phyloP scores from a whole-genome alignment of 2,113 vertebrate species.

The Sporophila hypoxantha region DNA sequence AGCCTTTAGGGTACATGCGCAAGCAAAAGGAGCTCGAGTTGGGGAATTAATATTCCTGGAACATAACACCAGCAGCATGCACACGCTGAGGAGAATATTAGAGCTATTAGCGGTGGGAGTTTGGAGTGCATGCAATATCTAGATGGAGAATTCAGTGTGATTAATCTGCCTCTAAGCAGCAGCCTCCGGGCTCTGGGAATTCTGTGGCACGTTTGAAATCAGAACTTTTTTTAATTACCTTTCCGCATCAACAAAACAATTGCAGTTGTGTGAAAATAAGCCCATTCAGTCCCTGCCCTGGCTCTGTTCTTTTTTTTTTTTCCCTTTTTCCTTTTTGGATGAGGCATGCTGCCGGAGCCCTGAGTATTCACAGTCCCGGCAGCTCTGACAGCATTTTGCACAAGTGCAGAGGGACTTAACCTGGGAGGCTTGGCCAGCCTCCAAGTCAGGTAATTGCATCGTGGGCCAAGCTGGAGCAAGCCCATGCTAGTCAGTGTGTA shows the following conservation, averaged over 20 bases:
- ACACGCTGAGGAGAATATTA: slow-evolving; percentile 82
- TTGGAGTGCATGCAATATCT: slow-evolving; percentile 77
- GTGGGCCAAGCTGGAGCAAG: slow-evolving; percentile 38
- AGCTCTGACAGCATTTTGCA: slow-evolving; percentile 33
- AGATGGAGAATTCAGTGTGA: slow-evolving; percentile 80
- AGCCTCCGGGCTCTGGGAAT: slow-evolving; percentile 73
- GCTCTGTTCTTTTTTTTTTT: neutral
- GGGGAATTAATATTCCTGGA: slow-evolving; percentile 81
- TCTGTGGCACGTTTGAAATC: slow-evolving; percentile 77
- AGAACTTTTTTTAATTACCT: slow-evolving; percentile 70
- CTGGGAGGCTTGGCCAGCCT: slow-evolving; percentile 15
- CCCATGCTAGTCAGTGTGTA: neutral
- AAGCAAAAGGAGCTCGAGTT: slow-evolving; percentile 58
- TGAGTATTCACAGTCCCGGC: neutral
- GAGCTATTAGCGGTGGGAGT: slow-evolving; percentile 80
- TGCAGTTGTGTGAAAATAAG: slow-evolving; percentile 53
- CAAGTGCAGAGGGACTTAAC: slow-evolving; percentile 23
- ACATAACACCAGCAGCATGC: slow-evolving; percentile 77
- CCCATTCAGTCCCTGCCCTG: slow-evolving; percentile 35
- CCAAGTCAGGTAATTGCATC: slow-evolving; percentile 24
- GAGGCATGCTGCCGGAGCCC: neutral
- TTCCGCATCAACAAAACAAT: slow-evolving; percentile 65
- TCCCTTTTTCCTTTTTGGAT: neutral
- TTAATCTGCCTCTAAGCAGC: slow-evolving; percentile 84
- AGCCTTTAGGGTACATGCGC: slow-evolving; percentile 69